Percentiles rank a stretch among this genome's conserved stretches.
Conservation (phyloP, 1,140 invertebrate genomes). For the Drosophila elegans region DNA sequence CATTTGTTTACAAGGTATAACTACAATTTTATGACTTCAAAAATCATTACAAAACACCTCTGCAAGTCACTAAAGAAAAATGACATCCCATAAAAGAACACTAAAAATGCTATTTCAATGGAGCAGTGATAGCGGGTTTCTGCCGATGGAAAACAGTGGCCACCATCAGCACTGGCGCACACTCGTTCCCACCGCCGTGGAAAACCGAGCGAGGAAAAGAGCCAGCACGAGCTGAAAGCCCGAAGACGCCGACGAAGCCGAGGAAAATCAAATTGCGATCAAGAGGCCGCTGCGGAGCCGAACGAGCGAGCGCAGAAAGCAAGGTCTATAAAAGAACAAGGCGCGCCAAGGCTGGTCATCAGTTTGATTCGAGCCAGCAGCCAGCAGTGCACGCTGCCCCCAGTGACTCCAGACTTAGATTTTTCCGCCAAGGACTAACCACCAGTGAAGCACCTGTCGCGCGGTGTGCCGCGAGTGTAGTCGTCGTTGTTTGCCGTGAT, state of each 20-base stretch:
- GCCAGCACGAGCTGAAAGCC: conserved; percentile 25
- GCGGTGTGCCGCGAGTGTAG: conserved; percentile 41
- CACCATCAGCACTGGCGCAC: conserved; percentile 26
- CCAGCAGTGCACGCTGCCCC: conserved; percentile 56
- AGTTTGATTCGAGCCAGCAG: conserved; percentile 75
- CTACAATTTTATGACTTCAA: too few species aligned
- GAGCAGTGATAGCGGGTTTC: not conserved
- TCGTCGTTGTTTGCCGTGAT: conserved; percentile 10
- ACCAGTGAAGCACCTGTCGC: conserved; percentile 43
- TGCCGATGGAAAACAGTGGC: not conserved
- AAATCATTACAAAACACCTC: not conserved
- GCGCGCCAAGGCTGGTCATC: conserved; percentile 70
- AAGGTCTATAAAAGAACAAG: conserved; percentile 84
- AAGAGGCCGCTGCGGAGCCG: conserved; percentile 33
- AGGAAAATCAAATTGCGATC: conserved; percentile 80
- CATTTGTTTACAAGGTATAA: too few species aligned
- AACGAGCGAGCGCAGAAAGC: conserved; percentile 39
- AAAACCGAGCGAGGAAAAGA: conserved; percentile 31
- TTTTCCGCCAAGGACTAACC: conserved; percentile 44
- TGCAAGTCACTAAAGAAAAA: not conserved
- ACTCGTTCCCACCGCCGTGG: conserved; percentile 22
- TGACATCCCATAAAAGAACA: too few species aligned
- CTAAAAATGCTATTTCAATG: not conserved
- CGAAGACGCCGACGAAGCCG: conserved; percentile 38
- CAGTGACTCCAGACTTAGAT: conserved; percentile 16